These are phyloP conservation scores for Meta bourneti DNA, from an alignment of 2,888 invertebrate genomes.

Conservation along the genomic window DNA sequence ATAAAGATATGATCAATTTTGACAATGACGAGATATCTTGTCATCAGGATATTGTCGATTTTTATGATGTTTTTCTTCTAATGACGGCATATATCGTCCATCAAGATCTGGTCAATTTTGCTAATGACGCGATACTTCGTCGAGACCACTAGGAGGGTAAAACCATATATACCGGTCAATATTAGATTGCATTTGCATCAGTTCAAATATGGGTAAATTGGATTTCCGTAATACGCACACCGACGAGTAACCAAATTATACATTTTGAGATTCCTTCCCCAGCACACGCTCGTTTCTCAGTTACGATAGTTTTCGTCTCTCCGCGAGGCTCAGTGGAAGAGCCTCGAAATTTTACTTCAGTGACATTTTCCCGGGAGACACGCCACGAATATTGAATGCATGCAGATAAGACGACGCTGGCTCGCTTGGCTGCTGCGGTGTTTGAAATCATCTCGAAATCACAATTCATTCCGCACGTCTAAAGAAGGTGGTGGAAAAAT, in stretches of 20 bases:
- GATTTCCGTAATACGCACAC: not conserved
- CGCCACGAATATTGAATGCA: slow-evolving; percentile 58
- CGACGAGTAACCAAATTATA: not conserved
- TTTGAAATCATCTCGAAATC: slow-evolving; percentile 43
- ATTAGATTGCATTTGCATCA: no score
- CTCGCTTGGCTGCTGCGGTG: slow-evolving; percentile 22
- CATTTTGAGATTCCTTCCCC: slow-evolving; percentile 19
- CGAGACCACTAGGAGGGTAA: no score
- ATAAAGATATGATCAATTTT: no score
- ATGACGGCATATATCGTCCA: no score
- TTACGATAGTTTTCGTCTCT: slow-evolving; percentile 5
- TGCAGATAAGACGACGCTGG: slow-evolving; percentile 32
- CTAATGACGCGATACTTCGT: no score
- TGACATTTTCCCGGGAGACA: slow-evolving; percentile 5
- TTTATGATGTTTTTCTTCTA: no score
- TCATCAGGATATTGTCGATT: no score
- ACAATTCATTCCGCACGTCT: slow-evolving; percentile 40
- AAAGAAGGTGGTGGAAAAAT: slow-evolving; percentile 37
- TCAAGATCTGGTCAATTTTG: no score
- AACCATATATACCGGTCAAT: no score
- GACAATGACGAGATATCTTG: no score
- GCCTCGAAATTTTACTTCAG: slow-evolving; percentile 34
- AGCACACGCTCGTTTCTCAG: not conserved
- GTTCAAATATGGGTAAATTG: not conserved
- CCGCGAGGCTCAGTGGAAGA: slow-evolving; percentile 10